Evolutionary conservation across 2,888 invertebrate species (phyloP), one percentile per base, ranked within the genome.

Genomic region (Agonopterix alstromeriana): DNA sequence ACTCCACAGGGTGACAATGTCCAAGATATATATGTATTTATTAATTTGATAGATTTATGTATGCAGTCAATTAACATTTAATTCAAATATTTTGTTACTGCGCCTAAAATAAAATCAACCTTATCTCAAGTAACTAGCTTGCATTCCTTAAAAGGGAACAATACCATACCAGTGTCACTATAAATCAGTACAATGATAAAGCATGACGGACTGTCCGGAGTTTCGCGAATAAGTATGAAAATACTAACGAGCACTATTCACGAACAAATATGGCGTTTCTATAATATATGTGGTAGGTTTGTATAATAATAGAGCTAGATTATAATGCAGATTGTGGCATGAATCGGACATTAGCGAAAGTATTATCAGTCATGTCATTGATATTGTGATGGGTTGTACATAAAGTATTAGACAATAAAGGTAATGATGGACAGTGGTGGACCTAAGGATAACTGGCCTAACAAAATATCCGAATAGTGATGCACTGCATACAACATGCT

Each of bases 171-270:
- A 27, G 42, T 46, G 49, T 47, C 43, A 48, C 17, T 76, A 78
- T 76, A 78, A 74, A 78, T 78, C 76, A 73, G 61, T 49, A 45
- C 60, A 68, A 70, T 77, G 79, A 82, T 76, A 38, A 38, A 38
- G 9, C 78, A 77, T 77, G 80, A 83, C 76, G 70, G 80, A 74
- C 75, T 64, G 68, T 66, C 67, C 36, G 17, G 10, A 38, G 48
- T 51, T 49, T 56, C 54, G 63, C 65, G 59, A 77, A 77, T 74
- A 80, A 79, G 69, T 77, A 75, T 73, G 73, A 77, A 71, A 70
- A 65, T 56, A 70, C 82, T 87, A 87, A 87, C 86, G 86, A 87
- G 76, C 62, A 50, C 77, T 69, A 86, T 87, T 84, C 82, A 84
- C 60, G 61, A 67, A 77, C 65, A 63, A 65, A 64, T 60, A 63